phyloP scores from a whole-genome alignment of 2,888 invertebrate species.

The Drosophila mettleri region DNA sequence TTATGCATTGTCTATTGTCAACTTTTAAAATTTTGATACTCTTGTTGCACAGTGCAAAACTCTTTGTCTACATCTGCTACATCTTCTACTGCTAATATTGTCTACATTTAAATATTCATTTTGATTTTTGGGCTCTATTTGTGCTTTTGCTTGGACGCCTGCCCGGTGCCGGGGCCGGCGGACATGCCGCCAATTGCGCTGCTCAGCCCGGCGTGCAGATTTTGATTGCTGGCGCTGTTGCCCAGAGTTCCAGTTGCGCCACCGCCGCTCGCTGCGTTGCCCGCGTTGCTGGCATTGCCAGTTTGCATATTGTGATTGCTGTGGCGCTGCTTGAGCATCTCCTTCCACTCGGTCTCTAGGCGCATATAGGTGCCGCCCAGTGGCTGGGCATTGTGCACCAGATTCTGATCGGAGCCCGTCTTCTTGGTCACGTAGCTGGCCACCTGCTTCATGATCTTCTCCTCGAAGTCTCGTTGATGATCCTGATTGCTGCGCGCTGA shows the following conservation, averaged over 20 bases:
- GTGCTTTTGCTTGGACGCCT: constrained; percentile 68
- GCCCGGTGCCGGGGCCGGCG: constrained; percentile 21
- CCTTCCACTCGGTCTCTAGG: constrained; percentile 92
- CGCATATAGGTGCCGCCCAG: constrained; percentile 90
- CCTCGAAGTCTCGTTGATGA: constrained; percentile 93
- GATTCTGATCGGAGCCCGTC: constrained; percentile 79
- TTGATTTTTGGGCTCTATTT: constrained; percentile 49
- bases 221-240: constrained; percentile 35
- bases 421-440: constrained; percentile 82
- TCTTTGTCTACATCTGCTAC: constrained; percentile 34
- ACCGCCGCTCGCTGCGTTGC: not conserved
- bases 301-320: constrained; percentile 53
- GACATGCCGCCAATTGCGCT: constrained; percentile 31
- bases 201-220: constrained; percentile 22
- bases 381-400: constrained; percentile 65
- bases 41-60: constrained; percentile 18
- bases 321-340: constrained; percentile 84
- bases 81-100: constrained; percentile 23
- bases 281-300: constrained; percentile 16
- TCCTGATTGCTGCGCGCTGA: constrained; percentile 95
- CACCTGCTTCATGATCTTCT: constrained; percentile 88
- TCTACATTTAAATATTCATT: constrained; percentile 22
- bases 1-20: not conserved
- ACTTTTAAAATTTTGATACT: constrained; percentile 12
- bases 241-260: constrained; percentile 3